Evolutionary conservation across 2,113 vertebrate genomes (phyloP), one percentile per base, ranked within the genome.

Genomic region (Phaetusa simplex): DNA sequence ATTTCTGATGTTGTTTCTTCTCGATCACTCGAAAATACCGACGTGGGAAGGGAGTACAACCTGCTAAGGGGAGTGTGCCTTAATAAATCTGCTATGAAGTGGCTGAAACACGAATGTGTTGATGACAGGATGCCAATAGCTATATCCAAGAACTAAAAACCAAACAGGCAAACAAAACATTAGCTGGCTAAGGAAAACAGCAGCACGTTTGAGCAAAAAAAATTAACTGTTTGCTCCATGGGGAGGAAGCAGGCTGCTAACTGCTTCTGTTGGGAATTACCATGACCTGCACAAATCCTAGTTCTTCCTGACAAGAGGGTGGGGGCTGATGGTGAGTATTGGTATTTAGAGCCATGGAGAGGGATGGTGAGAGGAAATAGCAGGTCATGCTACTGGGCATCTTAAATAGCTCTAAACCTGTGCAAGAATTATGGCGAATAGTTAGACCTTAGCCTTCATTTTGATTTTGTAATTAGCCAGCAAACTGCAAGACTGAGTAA

Each of bases 281-380:
- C 5, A 3, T 42, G 50, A 72, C 36, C 43, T 36, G 52, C 9
- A 9, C n/a, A 29, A 67, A 29, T 55, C 30, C 34, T 29, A 18
- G 8, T 18, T 45, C n/a, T 88, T 58, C 18, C 2, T 4, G 73
- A n/a, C 1, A 8, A 15, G 34, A 52, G 9, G 18, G 12, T 34
- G 9, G 26, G 34, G 14, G 45, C 29, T 65, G 53, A 23, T 9
- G 11, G 11, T n/a, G 29, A 42, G 6, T 34, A 13, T n/a, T 69
- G 89, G 42, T 58, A 7, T 66, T 62, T 16, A 21, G 43, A 58
- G 40, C 64, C 38, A 6, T 0, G 0, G 29, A 45, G 38, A 30
- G 24, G 19, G 14, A 7, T 55, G 53, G 38, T 34, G 17, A 70
- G 38, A 50, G 65, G 22, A 85, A 65, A 42, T 2, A 56, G 18